A percentile compares a stretch with the other conserved stretches of the same genome.
Evolutionary conservation across 1,140 invertebrate genomes (phyloP).

Genomic region (Brachionus angularis): DNA sequence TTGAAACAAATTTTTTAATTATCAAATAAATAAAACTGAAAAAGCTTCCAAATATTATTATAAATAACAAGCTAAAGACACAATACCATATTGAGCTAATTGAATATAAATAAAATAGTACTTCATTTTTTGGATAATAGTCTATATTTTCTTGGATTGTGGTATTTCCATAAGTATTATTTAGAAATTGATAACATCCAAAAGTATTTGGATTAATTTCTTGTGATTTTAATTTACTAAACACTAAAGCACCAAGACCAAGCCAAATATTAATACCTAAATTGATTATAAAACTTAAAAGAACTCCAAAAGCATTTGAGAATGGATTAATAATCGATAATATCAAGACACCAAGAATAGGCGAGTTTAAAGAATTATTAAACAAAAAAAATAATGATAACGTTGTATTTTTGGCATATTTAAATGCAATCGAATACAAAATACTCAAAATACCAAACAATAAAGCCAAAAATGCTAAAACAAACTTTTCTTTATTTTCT

Average conservation of each 20-base stretch:
- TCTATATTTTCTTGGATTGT: too few species aligned
- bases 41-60: neutral
- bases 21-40: slow-evolving; percentile 20
- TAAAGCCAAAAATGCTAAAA: too few species aligned
- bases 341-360: neutral
- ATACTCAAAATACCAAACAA: slow-evolving; percentile 1
- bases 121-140: slow-evolving; percentile 16
- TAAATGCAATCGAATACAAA: neutral
- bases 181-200: slow-evolving; percentile 2
- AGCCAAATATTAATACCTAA: slow-evolving; percentile 19
- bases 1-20: too few species aligned
- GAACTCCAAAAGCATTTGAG: neutral
- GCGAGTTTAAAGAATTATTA: slow-evolving; percentile 6
- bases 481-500: too few species aligned
- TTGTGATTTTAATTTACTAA: slow-evolving; percentile 3
- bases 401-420: neutral
- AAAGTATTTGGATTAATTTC: neutral
- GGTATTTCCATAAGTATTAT: too few species aligned
- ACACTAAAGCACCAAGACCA: neutral
- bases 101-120: neutral
- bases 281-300: slow-evolving; percentile 2
- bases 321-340: slow-evolving; percentile 1
- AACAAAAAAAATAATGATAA: neutral
- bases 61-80: slow-evolving; percentile 22
- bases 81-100: slow-evolving; percentile 10